Evolutionary conservation across 1,140 invertebrate species (phyloP), one percentile per base, ranked within the genome.

Genomic region (Drosophila watanabei): DNA sequence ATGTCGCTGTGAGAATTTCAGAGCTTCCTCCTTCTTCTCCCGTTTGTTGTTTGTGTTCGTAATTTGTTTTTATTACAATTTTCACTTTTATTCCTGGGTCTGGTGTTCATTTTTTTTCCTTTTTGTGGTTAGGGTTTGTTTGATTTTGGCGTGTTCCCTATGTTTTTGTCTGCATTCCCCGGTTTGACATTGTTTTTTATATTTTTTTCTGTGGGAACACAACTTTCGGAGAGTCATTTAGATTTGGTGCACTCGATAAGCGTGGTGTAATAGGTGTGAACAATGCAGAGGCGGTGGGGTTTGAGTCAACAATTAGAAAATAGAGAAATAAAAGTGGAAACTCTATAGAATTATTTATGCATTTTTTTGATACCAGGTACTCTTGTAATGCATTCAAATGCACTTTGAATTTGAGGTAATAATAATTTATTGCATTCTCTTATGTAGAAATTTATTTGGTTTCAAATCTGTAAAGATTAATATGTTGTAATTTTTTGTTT

Each of bases 61-160:
- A 88, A 88, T 88, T 88, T 88, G 85, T 88, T 88, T 90, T 90
- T 70, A 88, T 90, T 90, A 88, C 82, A 88, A 88, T 88, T 88
- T 88, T 79, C 85, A 90, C 86, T 79, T 80, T 79, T 54, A 48
- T 63, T 63, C 32, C 7, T 24, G 56, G 72, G 32, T 59, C 60
- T 62, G 41, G 41, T 56, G 43, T 57, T 68, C n/a, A 16, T 14
- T 32, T 52, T 60, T 14, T 2, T 5, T 13, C 10, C 18, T 35
- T 35, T 68, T 57, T 58, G 68, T 73, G 52, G 41, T 54, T 43
- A 14, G 65, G 32, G 62, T 64, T 63, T 80, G 69, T 81, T 77
- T 78, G 80, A 78, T 77, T 77, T 85, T 82, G 68, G 72, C 63
- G 80, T 79, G 75, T 60, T 68, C 20, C 39, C 32, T 46, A n/a